Evolutionary conservation across 2,113 vertebrate genomes (phyloP), one percentile per base, ranked within the genome.

Genomic region (Chroicocephalus ridibundus): DNA sequence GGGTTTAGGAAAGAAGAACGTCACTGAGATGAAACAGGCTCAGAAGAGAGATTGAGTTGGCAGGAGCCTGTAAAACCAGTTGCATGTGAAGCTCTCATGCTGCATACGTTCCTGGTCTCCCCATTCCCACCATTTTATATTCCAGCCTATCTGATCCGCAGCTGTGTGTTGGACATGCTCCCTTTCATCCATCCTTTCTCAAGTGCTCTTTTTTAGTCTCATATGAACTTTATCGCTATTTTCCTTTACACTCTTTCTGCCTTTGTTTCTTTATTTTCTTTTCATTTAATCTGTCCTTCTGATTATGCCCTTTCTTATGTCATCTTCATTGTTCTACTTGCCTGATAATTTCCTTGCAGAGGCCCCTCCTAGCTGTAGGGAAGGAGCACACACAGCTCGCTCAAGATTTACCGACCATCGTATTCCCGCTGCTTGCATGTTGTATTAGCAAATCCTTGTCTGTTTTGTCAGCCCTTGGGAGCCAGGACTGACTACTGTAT

Each of bases 1-100:
- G 96, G 93, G 5, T 85, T 95, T 47, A 26, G 7, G 25, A 15
- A n/a, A 57, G 55, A 22, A 51, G 66, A 54, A 42, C 1, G 24
- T 79, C 78, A 26, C 74, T 15, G 78, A 91, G 86, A 74, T 95
- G 74, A 80, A 89, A 82, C 46, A 24, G 81, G 62, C 89, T 91
- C 60, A 9, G 83, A 54, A 69, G 14, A 54, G 86, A 84, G 86
- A 51, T 4, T 1, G 36, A 16, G 49, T 51, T 89, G 86, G 57
- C 54, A 87, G 78, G 70, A 94, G 78, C 94, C 78, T 87, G 93
- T 91, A 69, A 69, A 76, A 97, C 83, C 88, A 91, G 91, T 94
- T 90, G 49, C 74, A 40, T 52, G 42, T 0, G 25, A 79, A 76
- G 74, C 69, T 49, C 46, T 79, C 61, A 49, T 0, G 1, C 2